Base-by-base conservation (phyloP, 2,888 invertebrate genomes). In the Tetropium fuscum region DNA sequence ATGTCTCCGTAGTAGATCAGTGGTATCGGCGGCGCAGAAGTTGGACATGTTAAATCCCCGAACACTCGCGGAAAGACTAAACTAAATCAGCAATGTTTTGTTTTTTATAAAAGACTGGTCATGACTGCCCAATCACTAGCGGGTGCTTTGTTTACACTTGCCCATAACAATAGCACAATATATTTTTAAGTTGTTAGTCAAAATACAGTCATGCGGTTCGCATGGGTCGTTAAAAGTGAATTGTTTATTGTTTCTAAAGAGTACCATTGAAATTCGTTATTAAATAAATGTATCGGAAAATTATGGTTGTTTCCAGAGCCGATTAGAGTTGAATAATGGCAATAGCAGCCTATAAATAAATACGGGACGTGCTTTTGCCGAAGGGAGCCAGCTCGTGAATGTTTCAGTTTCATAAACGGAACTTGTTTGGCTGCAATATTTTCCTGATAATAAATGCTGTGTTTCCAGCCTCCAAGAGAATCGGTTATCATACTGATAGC, bases 151-250 rank as follows among this genome's bases (percentile, higher is more conserved):
- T 51, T 51, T 25, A 25, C 11, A 25, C 10, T 48, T 38, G 27
- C 16, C 25, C 10, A 19, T 22, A 51, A 51, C 51, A 51, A 51
- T 51, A 40, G 51, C 18, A 27, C 40, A 38, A 40, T 40, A 51
- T 51, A 51, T 25, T 40, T 44, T 11, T 40, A 40, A 51, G 18
- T 51, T 51, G 40, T 51, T 51, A 38, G 51, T 51, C 51, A 40
- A 51, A 51, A 51, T 51, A 40, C 51, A 27, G 51, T 34, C 34
- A 27, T 27, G n/a, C n/a, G 10, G 25, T 16, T 40, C 51, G 38
- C 8, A 11, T 11, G 16, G 25, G 8, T 6, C 44, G 44, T 44
- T 27, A 51, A 51, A 51, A 13, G 7, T 19, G 51, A n/a, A 40
- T 51, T 51, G 51, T 51, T 51, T 51, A 45, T 32, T 43, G 30